Conservation (phyloP, 2,113 vertebrate genomes). For the Oceanites oceanicus region DNA sequence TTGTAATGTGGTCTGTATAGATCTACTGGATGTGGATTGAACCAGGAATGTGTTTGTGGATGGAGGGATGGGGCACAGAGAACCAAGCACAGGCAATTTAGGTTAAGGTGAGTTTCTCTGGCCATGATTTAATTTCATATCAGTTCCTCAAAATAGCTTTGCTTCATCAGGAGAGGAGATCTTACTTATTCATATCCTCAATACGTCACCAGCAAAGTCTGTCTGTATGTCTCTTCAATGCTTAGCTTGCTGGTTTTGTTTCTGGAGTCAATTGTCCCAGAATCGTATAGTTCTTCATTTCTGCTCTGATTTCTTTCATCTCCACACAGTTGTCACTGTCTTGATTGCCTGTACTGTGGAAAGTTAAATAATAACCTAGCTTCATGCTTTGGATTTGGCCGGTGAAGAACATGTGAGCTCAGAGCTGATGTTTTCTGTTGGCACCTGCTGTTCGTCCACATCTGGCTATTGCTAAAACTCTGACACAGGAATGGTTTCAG, state of each 20-base stretch:
- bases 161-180: neutral
- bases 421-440: conserved; percentile 45
- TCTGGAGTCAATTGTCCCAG: neutral
- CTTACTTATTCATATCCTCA: neutral
- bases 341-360: neutral
- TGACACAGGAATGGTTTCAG: conserved; percentile 13
- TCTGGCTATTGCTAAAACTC: conserved; percentile 36
- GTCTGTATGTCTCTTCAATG: neutral
- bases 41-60: neutral
- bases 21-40: neutral
- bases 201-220: neutral
- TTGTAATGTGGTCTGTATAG: neutral
- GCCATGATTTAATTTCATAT: neutral
- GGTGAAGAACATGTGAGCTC: neutral
- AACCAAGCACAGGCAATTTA: neutral
- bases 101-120: neutral
- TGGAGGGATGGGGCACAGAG: neutral
- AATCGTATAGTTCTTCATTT: neutral
- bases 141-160: neutral
- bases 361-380: neutral
- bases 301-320: neutral
- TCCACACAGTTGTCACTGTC: neutral
- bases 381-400: neutral
- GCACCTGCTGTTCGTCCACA: conserved; percentile 20
- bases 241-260: neutral